Conservation (phyloP, 1,140 invertebrate genomes). For the Orchestia grillus region DNA sequence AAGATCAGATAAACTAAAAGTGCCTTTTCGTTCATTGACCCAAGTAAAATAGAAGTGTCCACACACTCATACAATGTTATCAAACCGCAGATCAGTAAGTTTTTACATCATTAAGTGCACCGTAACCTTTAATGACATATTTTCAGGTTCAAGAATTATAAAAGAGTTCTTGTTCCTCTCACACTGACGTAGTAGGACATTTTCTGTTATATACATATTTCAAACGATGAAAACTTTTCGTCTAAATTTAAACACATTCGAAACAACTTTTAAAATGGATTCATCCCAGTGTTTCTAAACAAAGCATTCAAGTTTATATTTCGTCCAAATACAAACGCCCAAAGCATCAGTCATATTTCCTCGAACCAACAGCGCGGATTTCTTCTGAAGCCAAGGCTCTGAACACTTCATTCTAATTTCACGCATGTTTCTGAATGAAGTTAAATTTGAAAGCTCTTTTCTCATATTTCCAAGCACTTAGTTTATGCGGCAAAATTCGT, state of each 20-base stretch:
- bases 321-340: too few relatives aligned
- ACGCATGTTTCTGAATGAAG: not conserved
- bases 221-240: not conserved
- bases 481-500: not conserved
- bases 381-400: not conserved
- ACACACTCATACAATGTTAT: not conserved
- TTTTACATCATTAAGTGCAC: too few relatives aligned
- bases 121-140: too few relatives aligned
- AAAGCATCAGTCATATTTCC: not conserved
- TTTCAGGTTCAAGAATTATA: not conserved
- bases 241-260: not conserved
- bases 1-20: not conserved
- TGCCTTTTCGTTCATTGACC: not conserved
- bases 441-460: slow-evolving; percentile 1
- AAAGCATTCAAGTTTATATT: not conserved
- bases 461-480: not conserved
- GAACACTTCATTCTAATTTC: not conserved
- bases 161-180: not conserved
- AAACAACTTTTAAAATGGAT: not conserved
- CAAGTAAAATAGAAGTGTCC: not conserved
- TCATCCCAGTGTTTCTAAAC: not conserved
- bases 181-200: not conserved
- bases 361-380: not conserved
- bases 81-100: not conserved
- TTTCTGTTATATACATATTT: not conserved